Percentiles rank a stretch among this genome's conserved stretches.
phyloP scores from a whole-genome alignment of 2,888 invertebrate species.

The Dynastes hyllus region DNA sequence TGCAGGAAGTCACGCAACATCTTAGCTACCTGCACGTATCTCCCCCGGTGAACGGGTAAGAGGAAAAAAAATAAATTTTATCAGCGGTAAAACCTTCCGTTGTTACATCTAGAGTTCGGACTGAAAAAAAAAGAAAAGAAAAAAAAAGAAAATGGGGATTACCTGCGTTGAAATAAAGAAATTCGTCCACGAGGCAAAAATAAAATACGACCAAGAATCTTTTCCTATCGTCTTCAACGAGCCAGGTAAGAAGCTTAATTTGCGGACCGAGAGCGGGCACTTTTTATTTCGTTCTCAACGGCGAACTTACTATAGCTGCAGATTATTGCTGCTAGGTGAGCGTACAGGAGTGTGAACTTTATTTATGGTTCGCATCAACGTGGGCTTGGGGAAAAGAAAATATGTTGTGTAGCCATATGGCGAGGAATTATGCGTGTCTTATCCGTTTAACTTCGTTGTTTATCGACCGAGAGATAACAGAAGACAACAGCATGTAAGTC shows the following conservation, averaged over 20 bases:
- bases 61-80: too few relatives aligned
- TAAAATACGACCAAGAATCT: not conserved
- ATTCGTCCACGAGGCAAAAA: not conserved
- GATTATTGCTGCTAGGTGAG: not conserved
- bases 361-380: conserved; percentile 1
- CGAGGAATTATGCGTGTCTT: not conserved
- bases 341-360: not conserved
- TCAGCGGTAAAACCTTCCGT: too few relatives aligned
- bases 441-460: conserved; percentile 7
- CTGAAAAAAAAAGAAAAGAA: not conserved
- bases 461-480: not conserved
- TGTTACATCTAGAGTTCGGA: too few relatives aligned
- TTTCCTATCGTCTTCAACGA: too few relatives aligned
- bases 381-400: too few relatives aligned
- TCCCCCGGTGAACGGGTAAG: not conserved
- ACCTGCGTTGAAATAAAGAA: not conserved
- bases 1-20: not conserved
- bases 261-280: not conserved
- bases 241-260: too few relatives aligned
- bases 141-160: conserved; percentile 2
- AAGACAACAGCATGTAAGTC: not conserved
- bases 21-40: not conserved
- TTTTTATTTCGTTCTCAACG: conserved; percentile 1
- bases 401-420: not conserved
- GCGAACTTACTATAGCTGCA: not conserved